A percentile compares a stretch with the other conserved stretches of the same genome.
phyloP scores from a whole-genome alignment of 1,140 invertebrate genomes.

The Trachelipus rathkii region DNA sequence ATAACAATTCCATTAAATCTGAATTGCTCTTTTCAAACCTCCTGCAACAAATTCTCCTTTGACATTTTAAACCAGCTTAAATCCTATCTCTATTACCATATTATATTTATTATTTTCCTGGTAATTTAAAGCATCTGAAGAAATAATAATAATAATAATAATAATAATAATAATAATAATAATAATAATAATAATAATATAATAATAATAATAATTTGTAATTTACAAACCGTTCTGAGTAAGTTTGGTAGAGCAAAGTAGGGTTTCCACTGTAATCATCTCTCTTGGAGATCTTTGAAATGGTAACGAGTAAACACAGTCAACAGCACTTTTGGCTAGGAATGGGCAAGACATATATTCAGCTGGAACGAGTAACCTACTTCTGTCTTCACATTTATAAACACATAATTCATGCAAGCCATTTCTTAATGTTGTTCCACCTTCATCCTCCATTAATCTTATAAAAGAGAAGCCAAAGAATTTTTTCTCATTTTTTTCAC shows the following conservation, averaged over 20 bases:
- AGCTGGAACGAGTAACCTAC: slow-evolving; percentile 57
- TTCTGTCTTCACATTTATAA: slow-evolving; percentile 84
- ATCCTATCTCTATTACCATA: no score
- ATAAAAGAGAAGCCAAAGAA: slow-evolving; percentile 88
- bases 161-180: no score
- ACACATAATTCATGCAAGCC: slow-evolving; percentile 81
- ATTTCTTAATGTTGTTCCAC: slow-evolving; percentile 75
- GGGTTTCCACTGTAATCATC: slow-evolving; percentile 70
- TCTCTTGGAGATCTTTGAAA: slow-evolving; percentile 81
- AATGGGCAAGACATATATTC: slow-evolving; percentile 40
- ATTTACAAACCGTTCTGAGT: slow-evolving; percentile 75
- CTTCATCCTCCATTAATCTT: slow-evolving; percentile 77
- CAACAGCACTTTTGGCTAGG: slow-evolving; percentile 50
- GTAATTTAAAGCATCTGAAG: no score
- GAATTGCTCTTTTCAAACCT: no score
- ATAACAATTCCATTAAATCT: no score
- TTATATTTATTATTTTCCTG: no score
- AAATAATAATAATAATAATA: no score
- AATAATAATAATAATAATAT: no score
- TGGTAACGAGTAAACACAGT: slow-evolving; percentile 48
- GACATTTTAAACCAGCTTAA: no score
- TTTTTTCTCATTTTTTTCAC: slow-evolving; percentile 86
- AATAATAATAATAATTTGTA: no score
- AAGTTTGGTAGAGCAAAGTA: slow-evolving; percentile 88
- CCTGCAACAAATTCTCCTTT: no score